These are phyloP conservation scores for Mesoligia furuncula DNA, from an alignment of 2,888 invertebrate genomes.

Conservation along the genomic window DNA sequence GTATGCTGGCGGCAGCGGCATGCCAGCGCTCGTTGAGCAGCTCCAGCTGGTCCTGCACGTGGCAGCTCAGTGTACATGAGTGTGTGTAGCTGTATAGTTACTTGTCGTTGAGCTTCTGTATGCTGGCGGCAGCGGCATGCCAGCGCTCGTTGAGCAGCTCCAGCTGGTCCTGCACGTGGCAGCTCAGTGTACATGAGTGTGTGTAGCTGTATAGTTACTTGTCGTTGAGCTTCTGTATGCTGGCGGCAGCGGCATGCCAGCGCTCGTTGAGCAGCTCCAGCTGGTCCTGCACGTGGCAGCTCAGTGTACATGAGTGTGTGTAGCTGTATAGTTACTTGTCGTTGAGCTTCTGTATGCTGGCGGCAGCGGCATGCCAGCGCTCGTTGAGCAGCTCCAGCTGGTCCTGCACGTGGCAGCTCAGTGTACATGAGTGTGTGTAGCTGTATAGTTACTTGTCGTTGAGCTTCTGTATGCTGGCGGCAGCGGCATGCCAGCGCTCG, in stretches of 20 bases:
- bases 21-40: no score
- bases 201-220: no score
- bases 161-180: constrained; percentile 15
- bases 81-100: neutral
- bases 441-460: neutral
- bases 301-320: neutral
- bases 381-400: constrained; percentile 58
- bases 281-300: constrained; percentile 12
- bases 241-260: no score
- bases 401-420: neutral
- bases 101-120: constrained; percentile 13
- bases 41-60: neutral
- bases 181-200: neutral
- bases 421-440: neutral
- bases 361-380: no score
- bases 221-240: no score
- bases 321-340: neutral
- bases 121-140: no score
- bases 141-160: constrained; percentile 14
- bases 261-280: constrained; percentile 2
- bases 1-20: no score
- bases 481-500: constrained; percentile 58
- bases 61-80: constrained; percentile 61
- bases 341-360: neutral
- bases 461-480: constrained; percentile 7